These are phyloP conservation scores for Cotesia chilonis DNA, from an alignment of 1,140 invertebrate genomes.

Conservation along the genomic window DNA sequence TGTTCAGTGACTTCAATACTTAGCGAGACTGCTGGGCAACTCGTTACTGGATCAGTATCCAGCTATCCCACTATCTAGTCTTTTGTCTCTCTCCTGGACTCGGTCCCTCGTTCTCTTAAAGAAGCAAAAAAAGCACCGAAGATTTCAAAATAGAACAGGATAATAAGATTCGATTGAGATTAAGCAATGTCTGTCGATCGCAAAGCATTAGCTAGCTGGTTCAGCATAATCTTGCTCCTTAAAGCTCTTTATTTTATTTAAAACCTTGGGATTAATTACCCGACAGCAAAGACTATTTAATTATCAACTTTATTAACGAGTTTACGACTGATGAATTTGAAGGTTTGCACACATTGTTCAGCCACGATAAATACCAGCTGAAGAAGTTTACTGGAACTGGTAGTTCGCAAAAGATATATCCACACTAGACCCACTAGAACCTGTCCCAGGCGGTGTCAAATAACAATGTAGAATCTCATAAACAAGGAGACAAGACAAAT, in stretches of 20 bases:
- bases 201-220: not conserved
- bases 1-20: constrained; percentile 32
- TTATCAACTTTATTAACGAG: no score
- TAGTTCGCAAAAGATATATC: not conserved
- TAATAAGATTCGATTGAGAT: constrained; percentile 24
- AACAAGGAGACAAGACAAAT: constrained; percentile 69
- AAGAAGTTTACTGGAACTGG: no score
- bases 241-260: no score
- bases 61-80: no score
- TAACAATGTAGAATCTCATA: constrained; percentile 69
- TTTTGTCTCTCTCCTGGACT: no score
- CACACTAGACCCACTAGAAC: constrained; percentile 43
- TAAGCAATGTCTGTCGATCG: not conserved
- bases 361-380: no score
- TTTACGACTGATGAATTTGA: no score
- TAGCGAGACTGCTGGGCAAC: constrained; percentile 13
- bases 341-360: no score
- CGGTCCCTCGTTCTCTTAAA: no score
- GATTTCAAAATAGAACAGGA: not conserved
- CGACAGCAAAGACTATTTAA: no score
- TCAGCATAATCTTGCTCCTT: not conserved
- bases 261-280: no score
- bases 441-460: constrained; percentile 64
- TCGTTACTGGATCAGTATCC: constrained; percentile 11
- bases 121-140: not conserved